Percentiles rank a stretch among this genome's conserved stretches.
These are phyloP conservation scores for Chrysopilus asiliformis DNA, from an alignment of 2,888 invertebrate species.

Conservation along the genomic window DNA sequence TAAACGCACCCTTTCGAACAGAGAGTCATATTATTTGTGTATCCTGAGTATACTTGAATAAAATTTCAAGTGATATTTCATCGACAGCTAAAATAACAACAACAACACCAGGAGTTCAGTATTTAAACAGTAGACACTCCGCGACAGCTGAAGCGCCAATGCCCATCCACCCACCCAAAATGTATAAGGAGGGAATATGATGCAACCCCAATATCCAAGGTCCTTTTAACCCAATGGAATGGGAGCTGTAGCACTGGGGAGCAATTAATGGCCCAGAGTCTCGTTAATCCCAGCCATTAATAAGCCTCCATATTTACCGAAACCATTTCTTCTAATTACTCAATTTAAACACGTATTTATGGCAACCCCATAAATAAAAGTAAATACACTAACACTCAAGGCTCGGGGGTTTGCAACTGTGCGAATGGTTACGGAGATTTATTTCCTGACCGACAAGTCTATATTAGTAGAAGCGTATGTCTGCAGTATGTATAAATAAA, in stretches of 20 bases:
- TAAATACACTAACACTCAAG: background rate
- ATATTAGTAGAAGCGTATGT: no score
- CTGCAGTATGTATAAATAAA: no score
- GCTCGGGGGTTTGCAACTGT: background rate
- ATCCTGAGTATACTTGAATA: background rate
- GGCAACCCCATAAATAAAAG: background rate
- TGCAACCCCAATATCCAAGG: no score
- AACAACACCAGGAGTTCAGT: no score
- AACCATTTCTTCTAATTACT: constrained; percentile 2
- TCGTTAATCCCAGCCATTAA: background rate
- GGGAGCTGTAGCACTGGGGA: background rate
- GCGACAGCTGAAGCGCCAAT: no score
- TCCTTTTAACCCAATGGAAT: no score
- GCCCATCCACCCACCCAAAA: no score
- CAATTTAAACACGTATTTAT: constrained; percentile 3
- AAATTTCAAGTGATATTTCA: background rate
- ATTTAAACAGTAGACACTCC: no score
- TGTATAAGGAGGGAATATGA: no score
- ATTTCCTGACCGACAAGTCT: no score
- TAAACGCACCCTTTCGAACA: no score
- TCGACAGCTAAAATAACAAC: background rate
- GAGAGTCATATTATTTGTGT: no score
- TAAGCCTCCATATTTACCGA: constrained; percentile 3
- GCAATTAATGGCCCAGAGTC: background rate
- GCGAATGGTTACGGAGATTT: background rate